Evolutionary conservation across 2,113 vertebrate genomes (phyloP), one percentile per base, ranked within the genome.

Genomic region (Crotalus helleri): DNA sequence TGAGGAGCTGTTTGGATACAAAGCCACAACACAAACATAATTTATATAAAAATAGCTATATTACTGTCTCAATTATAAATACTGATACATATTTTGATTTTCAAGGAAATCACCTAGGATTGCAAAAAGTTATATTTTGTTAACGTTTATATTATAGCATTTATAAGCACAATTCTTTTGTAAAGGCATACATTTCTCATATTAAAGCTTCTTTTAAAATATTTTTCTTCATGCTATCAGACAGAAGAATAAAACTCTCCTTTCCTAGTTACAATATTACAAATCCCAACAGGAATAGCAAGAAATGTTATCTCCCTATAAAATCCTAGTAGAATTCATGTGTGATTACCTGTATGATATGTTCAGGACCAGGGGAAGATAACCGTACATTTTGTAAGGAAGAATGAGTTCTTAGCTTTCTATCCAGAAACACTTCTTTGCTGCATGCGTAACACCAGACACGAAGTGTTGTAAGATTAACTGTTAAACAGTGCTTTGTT

Each of bases 401-500:
- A 55, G 98, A 97, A 88, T 98, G 98, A 91, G 98, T 97, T 93
- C 98, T 98, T n/a, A 99, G 97, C 96, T 99, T 99, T 94, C 99
- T 98, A 87, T 99, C 99, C 97, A 99, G 97, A 96, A 99, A 99
- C 8, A 99, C 99, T 97, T 99, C 99, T 96, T 99, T 99, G 95
- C 98, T 98, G 93, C 99, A 99, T 95, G 98, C 98, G 0, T 99
- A 99, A 97, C 99, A 99, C 99, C 99, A 99, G 85, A 99, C 99
- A 90, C 99, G 98, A 15, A 99, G 98, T 0, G 99, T 99, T 88
- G 99, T 99, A 93, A 99, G 98, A 97, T 99, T 99, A 96, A 99
- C 99, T 2, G 99, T 99, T 61, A 99, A 97, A 97, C 98, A 99
- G 97, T 99, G 99, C 51, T 98, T 98, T 61, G 98, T 99, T 87